Evolutionary conservation across 2,888 invertebrate genomes (phyloP).

Genomic region (Protula sp.): DNA sequence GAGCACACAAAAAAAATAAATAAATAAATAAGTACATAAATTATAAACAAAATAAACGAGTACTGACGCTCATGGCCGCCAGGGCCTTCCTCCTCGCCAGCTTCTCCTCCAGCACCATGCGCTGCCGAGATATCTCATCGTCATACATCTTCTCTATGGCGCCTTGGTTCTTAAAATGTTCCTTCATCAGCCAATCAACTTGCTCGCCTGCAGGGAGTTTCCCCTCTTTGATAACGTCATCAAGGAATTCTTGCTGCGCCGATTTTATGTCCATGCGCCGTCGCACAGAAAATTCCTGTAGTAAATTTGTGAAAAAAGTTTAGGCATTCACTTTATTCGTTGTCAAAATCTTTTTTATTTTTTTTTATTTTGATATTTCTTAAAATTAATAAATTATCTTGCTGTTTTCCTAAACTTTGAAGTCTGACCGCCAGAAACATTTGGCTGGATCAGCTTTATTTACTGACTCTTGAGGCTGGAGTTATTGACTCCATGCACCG

Average conservation of each 20-base stretch:
- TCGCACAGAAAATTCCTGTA: conserved; percentile 43
- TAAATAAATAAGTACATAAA: too few species aligned
- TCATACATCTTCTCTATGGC: conserved; percentile 40
- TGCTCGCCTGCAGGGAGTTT: conserved; percentile 33
- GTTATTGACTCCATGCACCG: too few species aligned
- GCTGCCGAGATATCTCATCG: conserved; percentile 47
- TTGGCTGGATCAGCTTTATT: too few species aligned
- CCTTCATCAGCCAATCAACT: conserved; percentile 44
- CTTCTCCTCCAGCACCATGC: conserved; percentile 48
- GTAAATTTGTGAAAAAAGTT: background rate
- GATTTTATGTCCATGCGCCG: conserved; percentile 43
- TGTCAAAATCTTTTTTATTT: too few species aligned
- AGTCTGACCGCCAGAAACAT: too few species aligned
- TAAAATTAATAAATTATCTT: too few species aligned
- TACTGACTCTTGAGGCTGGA: too few species aligned
- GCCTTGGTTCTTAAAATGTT: conserved; percentile 19
- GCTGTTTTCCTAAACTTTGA: too few species aligned
- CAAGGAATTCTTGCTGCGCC: conserved; percentile 34
- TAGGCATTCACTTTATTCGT: too few species aligned
- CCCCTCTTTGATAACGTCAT: conserved; percentile 31
- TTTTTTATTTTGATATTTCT: too few species aligned
- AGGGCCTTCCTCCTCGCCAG: conserved; percentile 41
- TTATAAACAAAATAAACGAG: too few species aligned
- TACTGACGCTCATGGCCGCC: conserved; percentile 1
- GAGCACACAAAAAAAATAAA: background rate